Evolutionary conservation across 1,140 invertebrate species (phyloP).

Genomic region (Hylaeus anthracinus): DNA sequence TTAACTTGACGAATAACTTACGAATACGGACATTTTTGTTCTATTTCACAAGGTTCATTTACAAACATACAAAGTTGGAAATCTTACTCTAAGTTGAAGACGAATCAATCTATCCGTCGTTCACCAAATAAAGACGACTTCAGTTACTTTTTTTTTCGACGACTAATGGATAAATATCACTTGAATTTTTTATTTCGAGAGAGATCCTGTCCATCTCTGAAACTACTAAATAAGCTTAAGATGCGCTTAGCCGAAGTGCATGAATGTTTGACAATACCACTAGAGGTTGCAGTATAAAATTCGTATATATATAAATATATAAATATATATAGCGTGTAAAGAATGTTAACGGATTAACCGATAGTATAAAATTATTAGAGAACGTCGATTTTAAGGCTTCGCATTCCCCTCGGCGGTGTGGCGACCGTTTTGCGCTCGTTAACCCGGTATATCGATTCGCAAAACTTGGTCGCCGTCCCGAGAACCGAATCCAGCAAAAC

Average conservation of each 20-base stretch:
- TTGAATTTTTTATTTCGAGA: too few relatives aligned
- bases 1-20: too few relatives aligned
- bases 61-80: too few relatives aligned
- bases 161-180: too few relatives aligned
- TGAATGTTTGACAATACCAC: slow-evolving; percentile 76
- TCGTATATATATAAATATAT: slow-evolving; percentile 33
- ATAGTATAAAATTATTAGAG: slow-evolving; percentile 53
- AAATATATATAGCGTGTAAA: slow-evolving; percentile 63
- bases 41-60: too few relatives aligned
- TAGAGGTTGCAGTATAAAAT: slow-evolving; percentile 69
- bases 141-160: too few relatives aligned
- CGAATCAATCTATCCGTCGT: too few relatives aligned
- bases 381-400: slow-evolving; percentile 43
- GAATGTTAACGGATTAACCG: slow-evolving; percentile 57
- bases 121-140: too few relatives aligned
- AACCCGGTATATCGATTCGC: slow-evolving; percentile 37
- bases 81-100: too few relatives aligned
- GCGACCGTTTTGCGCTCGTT: slow-evolving; percentile 40
- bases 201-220: neutral
- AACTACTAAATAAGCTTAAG: slow-evolving; percentile 69
- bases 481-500: slow-evolving; percentile 16
- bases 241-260: slow-evolving; percentile 71
- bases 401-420: slow-evolving; percentile 27
- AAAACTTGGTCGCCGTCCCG: slow-evolving; percentile 30
- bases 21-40: too few relatives aligned